Base-by-base conservation (phyloP, 2,888 invertebrate species). In the Drosophila pseudotalamancana region DNA sequence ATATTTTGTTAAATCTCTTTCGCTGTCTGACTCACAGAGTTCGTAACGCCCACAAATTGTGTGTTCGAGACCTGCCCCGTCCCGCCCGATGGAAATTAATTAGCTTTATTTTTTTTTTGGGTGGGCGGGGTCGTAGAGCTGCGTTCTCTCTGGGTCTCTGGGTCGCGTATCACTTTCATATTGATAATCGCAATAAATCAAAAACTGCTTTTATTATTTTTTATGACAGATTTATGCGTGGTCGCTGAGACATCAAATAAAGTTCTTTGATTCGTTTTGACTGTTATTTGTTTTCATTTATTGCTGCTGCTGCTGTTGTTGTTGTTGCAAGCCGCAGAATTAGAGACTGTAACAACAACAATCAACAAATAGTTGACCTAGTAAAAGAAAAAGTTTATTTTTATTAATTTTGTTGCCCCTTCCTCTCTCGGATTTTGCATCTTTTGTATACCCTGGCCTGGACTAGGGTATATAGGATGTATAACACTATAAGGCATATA, bases 81-180 rank as follows among this genome's bases (percentile, higher is more conserved):
- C 45, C 27, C 34, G 2, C 25, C n/a, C 4, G 37, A 50, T 48
- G 56, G 51, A 60, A 56, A 78, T 83, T 79, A 68, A 86, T 79
- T 75, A 74, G 70, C 86, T 62, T 40, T 39, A 29, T 31, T 6
- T 18, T 61, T 45, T 25, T 6, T 19, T 25, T 16, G 23, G 14
- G 74, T 70, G 59, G 75, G 72, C 70, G 69, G 39, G 40, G 59
- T 46, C 59, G 45, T 46, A 27, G 35, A 40, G 29, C 21, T 6
- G 14, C 27, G 40, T 29, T 45, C 55, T 55, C 19, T 62, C 32
- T 62, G 43, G 49, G 49, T 74, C 78, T 84, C 61, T 81, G 73
- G 81, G 86, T 85, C 87, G 70, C 64, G 87, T 87, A 82, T 87
- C 87, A 87, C 82, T 82, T 82, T 82, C 86, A 71, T 73, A 83